Evolutionary conservation across 2,888 invertebrate genomes (phyloP), one percentile per base, ranked within the genome.

Genomic region (Erebia aethiops): DNA sequence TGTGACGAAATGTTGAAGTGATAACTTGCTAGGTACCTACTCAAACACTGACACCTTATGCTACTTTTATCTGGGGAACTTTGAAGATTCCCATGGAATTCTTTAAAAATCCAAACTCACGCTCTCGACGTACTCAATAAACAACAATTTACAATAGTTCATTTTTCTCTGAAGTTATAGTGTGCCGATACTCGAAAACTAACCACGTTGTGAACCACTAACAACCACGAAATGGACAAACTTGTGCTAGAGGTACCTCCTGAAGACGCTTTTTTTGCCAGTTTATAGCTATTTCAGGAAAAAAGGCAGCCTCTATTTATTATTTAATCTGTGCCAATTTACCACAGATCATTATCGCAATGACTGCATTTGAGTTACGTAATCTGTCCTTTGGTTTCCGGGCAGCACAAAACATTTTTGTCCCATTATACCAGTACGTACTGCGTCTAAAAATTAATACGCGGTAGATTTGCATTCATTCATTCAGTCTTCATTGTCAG

Each of bases 381-480:
- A 46, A 43, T 13, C 61, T 7, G 46, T 46, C 18, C 10, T 5
- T 46, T 41, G 41, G 18, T 18, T 61, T 61, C 61, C 61, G 43
- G n/a, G 11, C 43, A 43, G n/a, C 18, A 61, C 46, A 46, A 61
- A 61, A 46, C 43, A 43, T 13, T 61, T 58, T 61, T 46, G 46
- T 61, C 11, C 61, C 61, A 61, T 61, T 61, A 60, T 43, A 26
- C 2, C 41, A 14, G 54, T 18, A 18, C 9, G 14, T 18, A 3
- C 56, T 13, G 4, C n/a, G 58, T 61, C 16, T 61, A 61, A 46
- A 61, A 61, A 61, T 61, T 46, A 61, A 43, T 61, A 1, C 43
- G 43, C 18, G 5, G 18, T 61, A 43, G 16, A 46, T 61, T 61
- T 61, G 61, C 61, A 18, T 61, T 16, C 61, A 61, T 61, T 60